phyloP scores from a whole-genome alignment of 2,888 invertebrate genomes.

The Meiosimyza platycephala region DNA sequence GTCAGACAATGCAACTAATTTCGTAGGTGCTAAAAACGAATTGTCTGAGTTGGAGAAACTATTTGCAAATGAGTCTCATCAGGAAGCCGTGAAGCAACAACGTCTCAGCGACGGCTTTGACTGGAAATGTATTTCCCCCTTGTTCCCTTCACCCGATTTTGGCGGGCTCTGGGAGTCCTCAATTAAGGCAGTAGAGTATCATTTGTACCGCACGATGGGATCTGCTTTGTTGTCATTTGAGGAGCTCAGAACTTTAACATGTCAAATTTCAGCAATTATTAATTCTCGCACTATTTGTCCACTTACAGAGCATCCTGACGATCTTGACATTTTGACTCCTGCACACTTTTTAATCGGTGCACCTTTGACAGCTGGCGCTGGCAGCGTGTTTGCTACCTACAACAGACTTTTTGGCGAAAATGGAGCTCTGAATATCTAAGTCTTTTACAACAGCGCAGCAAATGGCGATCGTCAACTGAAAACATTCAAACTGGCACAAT shows the following conservation, averaged over 20 bases:
- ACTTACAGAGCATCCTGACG: constrained; percentile 44
- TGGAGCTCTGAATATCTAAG: constrained; percentile 38
- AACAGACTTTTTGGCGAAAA: constrained; percentile 40
- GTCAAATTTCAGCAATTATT: constrained; percentile 43
- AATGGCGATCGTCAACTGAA: constrained; percentile 32
- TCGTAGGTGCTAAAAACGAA: constrained; percentile 39
- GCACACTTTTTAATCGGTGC: constrained; percentile 36
- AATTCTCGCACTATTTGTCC: constrained; percentile 44
- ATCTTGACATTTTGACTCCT: constrained; percentile 37
- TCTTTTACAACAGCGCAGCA: constrained; percentile 35
- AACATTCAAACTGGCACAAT: constrained; percentile 14
- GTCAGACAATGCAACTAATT: constrained; percentile 41
- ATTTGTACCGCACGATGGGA: constrained; percentile 32
- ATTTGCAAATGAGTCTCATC: background rate
- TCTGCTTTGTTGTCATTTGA: constrained; percentile 38
- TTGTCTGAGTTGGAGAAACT: background rate
- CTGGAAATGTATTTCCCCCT: constrained; percentile 37
- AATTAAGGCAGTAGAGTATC: constrained; percentile 33
- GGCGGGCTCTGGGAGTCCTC: constrained; percentile 37
- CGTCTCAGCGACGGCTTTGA: constrained; percentile 34
- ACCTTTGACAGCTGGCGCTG: constrained; percentile 35
- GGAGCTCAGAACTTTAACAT: constrained; percentile 38
- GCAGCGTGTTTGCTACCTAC: constrained; percentile 39
- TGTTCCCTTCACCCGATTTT: constrained; percentile 33
- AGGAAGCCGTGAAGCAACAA: constrained; percentile 27